A percentile compares a stretch with the other conserved stretches of the same genome.
Evolutionary conservation across 2,888 invertebrate genomes (phyloP).

Genomic region (Campoletis raptor): DNA sequence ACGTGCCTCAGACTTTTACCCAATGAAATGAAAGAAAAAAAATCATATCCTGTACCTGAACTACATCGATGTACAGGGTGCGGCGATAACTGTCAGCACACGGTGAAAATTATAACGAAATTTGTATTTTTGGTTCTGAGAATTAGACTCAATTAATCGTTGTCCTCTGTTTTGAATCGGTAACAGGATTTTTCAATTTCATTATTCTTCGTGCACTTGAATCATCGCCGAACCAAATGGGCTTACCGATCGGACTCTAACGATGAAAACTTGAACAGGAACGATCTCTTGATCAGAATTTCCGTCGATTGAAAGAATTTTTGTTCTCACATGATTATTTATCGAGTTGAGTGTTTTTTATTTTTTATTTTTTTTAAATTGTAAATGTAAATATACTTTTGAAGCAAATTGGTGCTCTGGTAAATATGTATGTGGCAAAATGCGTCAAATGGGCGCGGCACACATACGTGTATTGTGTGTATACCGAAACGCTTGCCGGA

Average conservation of each 20-base stretch:
- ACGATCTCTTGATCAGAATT: not conserved
- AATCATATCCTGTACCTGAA: not conserved
- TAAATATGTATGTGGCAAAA: slow-evolving; percentile 48
- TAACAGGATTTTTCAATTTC: no score
- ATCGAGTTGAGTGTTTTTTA: not conserved
- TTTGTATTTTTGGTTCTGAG: no score
- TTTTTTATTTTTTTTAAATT: not conserved
- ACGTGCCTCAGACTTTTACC: slow-evolving; percentile 50
- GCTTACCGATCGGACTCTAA: not conserved
- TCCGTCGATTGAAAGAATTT: not conserved
- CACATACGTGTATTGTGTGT: slow-evolving; percentile 49
- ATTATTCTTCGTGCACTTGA: no score
- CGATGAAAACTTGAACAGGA: not conserved
- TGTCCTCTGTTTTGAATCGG: no score
- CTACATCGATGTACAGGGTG: not conserved
- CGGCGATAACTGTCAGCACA: not conserved
- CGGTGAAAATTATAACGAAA: not conserved
- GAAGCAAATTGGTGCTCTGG: slow-evolving; percentile 22
- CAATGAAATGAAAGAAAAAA: not conserved
- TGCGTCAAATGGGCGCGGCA: slow-evolving; percentile 66
- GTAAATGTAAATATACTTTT: slow-evolving; percentile 29
- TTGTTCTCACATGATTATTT: not conserved
- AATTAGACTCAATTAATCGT: no score
- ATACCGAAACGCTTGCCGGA: slow-evolving; percentile 73
- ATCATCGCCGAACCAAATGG: no score